Base-by-base conservation (phyloP, 2,888 invertebrate genomes). In the Orthosia gracilis region DNA sequence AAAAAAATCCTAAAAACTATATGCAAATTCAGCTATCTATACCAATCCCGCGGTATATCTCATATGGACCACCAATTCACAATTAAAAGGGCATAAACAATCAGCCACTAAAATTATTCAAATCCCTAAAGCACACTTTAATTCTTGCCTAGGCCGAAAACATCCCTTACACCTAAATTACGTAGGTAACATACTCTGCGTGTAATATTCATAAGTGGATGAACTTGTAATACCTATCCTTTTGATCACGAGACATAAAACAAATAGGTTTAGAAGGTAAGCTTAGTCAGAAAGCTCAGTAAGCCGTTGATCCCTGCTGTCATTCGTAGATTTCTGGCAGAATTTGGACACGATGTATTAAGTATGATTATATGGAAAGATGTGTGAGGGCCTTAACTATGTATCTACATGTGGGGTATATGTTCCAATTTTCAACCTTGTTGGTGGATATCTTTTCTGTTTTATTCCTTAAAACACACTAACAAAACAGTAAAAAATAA, bases 301-400 rank as follows among this genome's bases (percentile, higher is more conserved):
- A 40, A 40, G 9, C 40, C 9, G 9, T 40, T 40, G 40, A 7
- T 40, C 1, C 40, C 40, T 40, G 9, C 9, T 40, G 40, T 40
- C 40, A 40, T 40, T 40, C 7, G 9, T 40, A 40, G 40, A 9
- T 40, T 40, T 40, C 81, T 40, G 50, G 5, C 62, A 54, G 75
- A 80, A 74, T 63, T 80, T 57, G 26, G 23, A n/a, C 5, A 47
- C 55, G 47, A 31, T 70, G 61, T 45, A 72, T 26, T 55, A 26
- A 78, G 80, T 73, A 17, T 65, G 80, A 79, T 71, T 78, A 55
- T 55, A 57, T 31, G 65, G 47, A n/a, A 40, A 17, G 23, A 64
- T 69, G 49, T 71, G 31, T 52, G 57, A 40, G 13, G 18, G 31
- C 17, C 9, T 76, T 13, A 58, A 9, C 59, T 73, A 58, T 66